Percentiles rank a stretch among this genome's conserved stretches.
Evolutionary conservation across 92 coral and sea anemone genomes (phyloP).

Genomic region (Porites evermanni): DNA sequence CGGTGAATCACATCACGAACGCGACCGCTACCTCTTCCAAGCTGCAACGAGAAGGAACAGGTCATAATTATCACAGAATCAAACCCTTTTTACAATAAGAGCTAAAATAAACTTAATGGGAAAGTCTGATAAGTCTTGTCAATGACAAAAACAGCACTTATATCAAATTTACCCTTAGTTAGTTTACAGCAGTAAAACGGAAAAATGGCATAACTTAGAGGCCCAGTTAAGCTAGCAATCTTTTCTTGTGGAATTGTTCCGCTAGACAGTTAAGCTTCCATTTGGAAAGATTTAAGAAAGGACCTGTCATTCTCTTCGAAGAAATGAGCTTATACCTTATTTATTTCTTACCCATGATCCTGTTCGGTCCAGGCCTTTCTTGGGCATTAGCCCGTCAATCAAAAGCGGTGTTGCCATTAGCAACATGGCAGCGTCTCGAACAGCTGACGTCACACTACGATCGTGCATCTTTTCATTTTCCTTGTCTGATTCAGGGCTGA

Average conservation of each 20-base stretch:
- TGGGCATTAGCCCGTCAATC: slow-evolving; percentile 59
- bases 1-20: slow-evolving; percentile 66
- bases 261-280: too few species aligned
- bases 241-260: too few species aligned
- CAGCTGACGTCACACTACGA: slow-evolving; percentile 65
- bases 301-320: background rate
- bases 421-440: slow-evolving; percentile 83
- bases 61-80: too few species aligned
- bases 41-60: slow-evolving; percentile 15
- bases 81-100: background rate
- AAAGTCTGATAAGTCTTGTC: too few species aligned
- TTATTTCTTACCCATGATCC: slow-evolving; percentile 39
- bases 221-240: too few species aligned
- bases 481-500: slow-evolving; percentile 75
- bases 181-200: background rate
- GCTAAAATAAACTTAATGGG: too few species aligned
- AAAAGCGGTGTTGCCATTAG: slow-evolving; percentile 84
- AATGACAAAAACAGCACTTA: too few species aligned
- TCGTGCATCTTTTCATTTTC: slow-evolving; percentile 51
- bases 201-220: background rate
- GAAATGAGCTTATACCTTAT: too few species aligned
- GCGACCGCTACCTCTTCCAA: slow-evolving; percentile 53
- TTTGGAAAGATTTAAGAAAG: background rate
- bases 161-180: too few species aligned
- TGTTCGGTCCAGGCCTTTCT: slow-evolving; percentile 4